Base-by-base conservation (phyloP, 2,797 vertebrate genomes). In the Enteromius argenteus region DNA sequence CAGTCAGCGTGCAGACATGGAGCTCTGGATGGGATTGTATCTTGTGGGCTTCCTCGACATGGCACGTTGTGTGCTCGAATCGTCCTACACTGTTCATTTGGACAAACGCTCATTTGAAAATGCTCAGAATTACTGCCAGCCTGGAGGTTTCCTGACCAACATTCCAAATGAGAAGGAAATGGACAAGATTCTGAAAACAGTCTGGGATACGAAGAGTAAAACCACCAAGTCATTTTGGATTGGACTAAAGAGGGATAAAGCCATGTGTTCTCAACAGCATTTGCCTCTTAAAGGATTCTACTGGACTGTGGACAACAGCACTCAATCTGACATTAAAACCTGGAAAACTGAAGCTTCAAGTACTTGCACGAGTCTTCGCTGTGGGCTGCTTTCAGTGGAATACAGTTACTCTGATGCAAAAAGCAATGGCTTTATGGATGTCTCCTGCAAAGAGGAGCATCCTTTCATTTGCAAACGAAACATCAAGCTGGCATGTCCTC, bases 201-300 rank as follows among this genome's bases (percentile, higher is more conserved):
- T 95, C 67, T 58, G 64, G 1, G 0, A 9, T 0, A 66, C 13
- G 0, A 2, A 0, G 27, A 1, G 30, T 32, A 66, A 5, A 8
- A 1, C 0, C 0, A 0, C 1, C 46, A 87, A 51, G 7, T 51
- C 72, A 0, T 92, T 96, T 77, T 97, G 97, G 97, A 91, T 97
- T 4, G 96, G 95, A 3, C 91, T 98, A 74, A 91, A 81, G 76
- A 95, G 91, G 73, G 4, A 56, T 6, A 90, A 69, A 19, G 53
- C 77, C 0, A 0, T 72, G 1, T 98, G 97, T 56, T 92, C 94
- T 10, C 5, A 82, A 2, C 3, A 3, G 0, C 21, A 46, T 0
- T 44, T 86, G 42, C 94, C 94, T 0, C 92, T 97, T 11, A 93
- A 90, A 37, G 97, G 97, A 2, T 98, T 97, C 89, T 89, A 88